phyloP scores from a whole-genome alignment of 2,888 invertebrate species.

The Ormyrus pomaceus region DNA sequence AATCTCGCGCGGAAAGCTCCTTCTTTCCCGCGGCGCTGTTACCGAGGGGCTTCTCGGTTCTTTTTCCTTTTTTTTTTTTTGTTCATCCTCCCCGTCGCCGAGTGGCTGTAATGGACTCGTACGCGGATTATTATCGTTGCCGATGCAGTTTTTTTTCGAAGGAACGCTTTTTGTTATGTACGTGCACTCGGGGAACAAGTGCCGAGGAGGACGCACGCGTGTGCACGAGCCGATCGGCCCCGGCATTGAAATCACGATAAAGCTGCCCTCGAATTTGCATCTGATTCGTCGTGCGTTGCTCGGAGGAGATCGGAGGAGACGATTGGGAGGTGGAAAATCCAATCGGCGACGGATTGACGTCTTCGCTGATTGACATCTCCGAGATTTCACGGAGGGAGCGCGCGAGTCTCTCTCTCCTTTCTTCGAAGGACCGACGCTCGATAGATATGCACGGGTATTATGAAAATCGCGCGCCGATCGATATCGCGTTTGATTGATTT shows the following conservation, averaged over 20 bases:
- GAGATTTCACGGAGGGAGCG: neutral
- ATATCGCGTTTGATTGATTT: too few relatives aligned
- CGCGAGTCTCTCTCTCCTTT: neutral
- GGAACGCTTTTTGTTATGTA: too few relatives aligned
- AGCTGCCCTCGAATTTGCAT: constrained; percentile 4
- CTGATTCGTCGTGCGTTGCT: neutral
- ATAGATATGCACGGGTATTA: too few relatives aligned
- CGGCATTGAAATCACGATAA: constrained; percentile 32
- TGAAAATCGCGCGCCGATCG: too few relatives aligned
- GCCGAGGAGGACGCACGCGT: neutral
- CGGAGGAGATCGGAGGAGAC: constrained; percentile 2
- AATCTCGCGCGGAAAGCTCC: constrained; percentile 7
- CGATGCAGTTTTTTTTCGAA: too few relatives aligned
- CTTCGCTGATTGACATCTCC: constrained; percentile 35
- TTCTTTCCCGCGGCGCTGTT: too few relatives aligned
- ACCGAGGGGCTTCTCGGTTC: too few relatives aligned
- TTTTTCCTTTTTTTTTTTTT: too few relatives aligned
- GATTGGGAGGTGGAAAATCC: neutral
- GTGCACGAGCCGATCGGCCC: neutral
- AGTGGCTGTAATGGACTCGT: neutral
- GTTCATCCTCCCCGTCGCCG: neutral
- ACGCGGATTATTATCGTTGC: too few relatives aligned
- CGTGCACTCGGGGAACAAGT: neutral
- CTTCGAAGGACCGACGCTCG: neutral
- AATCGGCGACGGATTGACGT: constrained; percentile 37